Percentiles rank a stretch among this genome's conserved stretches.
phyloP scores from a whole-genome alignment of 2,888 invertebrate species.

The Acrobasis repandana region DNA sequence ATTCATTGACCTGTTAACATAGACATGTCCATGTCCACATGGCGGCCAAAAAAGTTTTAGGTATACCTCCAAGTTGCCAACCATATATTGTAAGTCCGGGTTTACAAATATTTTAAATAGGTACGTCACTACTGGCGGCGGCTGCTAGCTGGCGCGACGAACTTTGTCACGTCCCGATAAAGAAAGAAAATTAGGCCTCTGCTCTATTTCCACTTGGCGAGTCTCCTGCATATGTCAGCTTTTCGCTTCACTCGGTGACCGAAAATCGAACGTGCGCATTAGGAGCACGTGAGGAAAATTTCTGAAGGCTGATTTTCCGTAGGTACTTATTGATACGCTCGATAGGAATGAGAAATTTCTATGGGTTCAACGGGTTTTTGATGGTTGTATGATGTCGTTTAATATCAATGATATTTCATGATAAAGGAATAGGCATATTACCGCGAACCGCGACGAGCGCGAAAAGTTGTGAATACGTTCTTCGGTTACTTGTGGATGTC shows the following conservation, averaged over 20 bases:
- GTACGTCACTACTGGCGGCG: background rate
- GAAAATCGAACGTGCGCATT: conserved; percentile 21
- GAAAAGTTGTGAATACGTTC: no score
- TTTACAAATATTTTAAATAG: no score
- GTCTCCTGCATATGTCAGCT: conserved; percentile 21
- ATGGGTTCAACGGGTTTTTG: conserved; percentile 3
- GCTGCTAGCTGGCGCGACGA: conserved; percentile 20
- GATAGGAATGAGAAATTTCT: background rate
- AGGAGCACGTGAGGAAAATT: conserved; percentile 15
- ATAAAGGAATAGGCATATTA: no score
- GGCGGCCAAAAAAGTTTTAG: no score
- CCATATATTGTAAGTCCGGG: no score
- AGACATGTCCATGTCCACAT: no score
- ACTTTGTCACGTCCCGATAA: conserved; percentile 14
- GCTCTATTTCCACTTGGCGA: conserved; percentile 15
- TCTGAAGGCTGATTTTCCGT: conserved; percentile 5
- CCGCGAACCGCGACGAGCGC: no score
- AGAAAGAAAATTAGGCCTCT: conserved; percentile 19
- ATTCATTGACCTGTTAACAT: no score
- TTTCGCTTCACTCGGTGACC: conserved; percentile 19
- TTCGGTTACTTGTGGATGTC: no score
- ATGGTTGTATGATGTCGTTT: background rate
- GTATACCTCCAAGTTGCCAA: no score
- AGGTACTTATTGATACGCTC: conserved; percentile 1
- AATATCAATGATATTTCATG: no score